These are phyloP conservation scores for Philotrypesis tridentata DNA, from an alignment of 1,140 invertebrate species.

Conservation along the genomic window DNA sequence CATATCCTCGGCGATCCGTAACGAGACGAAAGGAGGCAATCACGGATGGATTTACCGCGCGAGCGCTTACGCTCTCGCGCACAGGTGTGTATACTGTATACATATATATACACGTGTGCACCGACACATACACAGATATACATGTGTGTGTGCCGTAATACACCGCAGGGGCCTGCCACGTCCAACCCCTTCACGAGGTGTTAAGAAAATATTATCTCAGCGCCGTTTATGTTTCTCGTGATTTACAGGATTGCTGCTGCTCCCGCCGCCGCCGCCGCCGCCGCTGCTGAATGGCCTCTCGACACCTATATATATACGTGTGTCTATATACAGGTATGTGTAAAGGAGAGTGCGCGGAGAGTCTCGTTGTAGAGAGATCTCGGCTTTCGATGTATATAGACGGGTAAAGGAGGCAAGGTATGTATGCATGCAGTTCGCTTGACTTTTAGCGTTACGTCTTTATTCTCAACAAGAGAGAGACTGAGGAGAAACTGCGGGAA, in stretches of 20 bases:
- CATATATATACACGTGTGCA: not conserved
- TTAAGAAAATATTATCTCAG: conserved; percentile 61
- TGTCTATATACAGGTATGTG: too few relatives aligned
- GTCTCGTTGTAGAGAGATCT: not conserved
- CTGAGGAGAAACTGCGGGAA: too few relatives aligned
- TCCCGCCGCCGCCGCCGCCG: not conserved
- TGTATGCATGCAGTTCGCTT: not conserved
- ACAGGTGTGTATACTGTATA: not conserved
- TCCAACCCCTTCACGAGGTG: conserved; percentile 60
- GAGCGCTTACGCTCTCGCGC: not conserved
- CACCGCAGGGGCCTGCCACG: conserved; percentile 22
- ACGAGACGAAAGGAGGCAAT: conserved; percentile 49
- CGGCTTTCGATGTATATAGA: not conserved
- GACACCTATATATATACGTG: too few relatives aligned
- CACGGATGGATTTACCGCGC: conserved; percentile 46
- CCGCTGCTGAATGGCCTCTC: not conserved
- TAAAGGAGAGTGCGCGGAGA: too few relatives aligned
- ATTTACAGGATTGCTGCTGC: conserved; percentile 55
- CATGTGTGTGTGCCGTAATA: too few relatives aligned
- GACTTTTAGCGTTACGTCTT: conserved; percentile 43
- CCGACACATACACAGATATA: too few relatives aligned
- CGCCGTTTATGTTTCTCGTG: conserved; percentile 57
- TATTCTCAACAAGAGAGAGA: conserved; percentile 2
- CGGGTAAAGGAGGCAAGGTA: not conserved
- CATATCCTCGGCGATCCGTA: conserved; percentile 23